Conservation (phyloP, 2,797 vertebrate species). For the Tympanoctomys barrerae region DNA sequence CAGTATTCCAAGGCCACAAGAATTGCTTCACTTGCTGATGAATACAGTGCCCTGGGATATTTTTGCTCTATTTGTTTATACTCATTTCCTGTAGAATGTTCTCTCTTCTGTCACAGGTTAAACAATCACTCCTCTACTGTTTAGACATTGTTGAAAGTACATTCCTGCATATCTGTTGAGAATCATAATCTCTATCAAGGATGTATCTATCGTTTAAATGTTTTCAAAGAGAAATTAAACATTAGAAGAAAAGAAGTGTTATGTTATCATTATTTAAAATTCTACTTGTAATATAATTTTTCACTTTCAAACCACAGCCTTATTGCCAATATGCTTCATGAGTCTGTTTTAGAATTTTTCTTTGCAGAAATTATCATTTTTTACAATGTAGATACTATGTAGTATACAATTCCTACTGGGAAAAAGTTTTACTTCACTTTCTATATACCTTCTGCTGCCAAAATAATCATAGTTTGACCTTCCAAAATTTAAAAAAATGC, state of each 20-base stretch:
- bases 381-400: not conserved
- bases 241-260: conserved; percentile 46
- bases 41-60: conserved; percentile 50
- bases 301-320: not conserved
- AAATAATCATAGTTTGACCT: not conserved
- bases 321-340: not conserved
- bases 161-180: conserved; percentile 52
- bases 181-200: conserved; percentile 67
- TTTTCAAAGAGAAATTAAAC: conserved; percentile 67
- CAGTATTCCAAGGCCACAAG: conserved; percentile 8
- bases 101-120: conserved; percentile 63
- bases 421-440: not conserved
- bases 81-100: conserved; percentile 71
- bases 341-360: not conserved
- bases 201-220: conserved; percentile 67
- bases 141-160: conserved; percentile 78
- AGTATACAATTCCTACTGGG: not conserved
- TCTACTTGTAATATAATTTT: not conserved
- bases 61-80: conserved; percentile 65
- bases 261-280: conserved; percentile 24
- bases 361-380: not conserved
- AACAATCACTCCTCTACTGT: conserved; percentile 72
- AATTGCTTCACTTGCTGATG: conserved; percentile 64
- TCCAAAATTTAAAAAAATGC: not conserved
- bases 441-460: not conserved